Evolutionary conservation across 2,797 vertebrate genomes (phyloP).

Genomic region (Gadopsis bispinosus): DNA sequence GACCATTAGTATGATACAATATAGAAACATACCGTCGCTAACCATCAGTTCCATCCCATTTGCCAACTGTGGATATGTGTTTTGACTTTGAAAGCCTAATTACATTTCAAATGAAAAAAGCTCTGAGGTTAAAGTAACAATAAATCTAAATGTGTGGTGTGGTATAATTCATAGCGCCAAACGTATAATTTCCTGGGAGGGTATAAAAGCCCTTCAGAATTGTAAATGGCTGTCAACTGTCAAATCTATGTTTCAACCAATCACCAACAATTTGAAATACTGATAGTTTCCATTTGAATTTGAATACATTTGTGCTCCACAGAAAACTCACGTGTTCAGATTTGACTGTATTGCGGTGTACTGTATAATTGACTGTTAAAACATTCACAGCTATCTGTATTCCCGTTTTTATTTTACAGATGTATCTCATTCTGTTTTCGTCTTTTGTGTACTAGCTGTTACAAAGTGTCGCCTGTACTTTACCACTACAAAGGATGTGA

Average conservation of each 20-base stretch:
- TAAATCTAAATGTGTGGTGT: conserved; percentile 21
- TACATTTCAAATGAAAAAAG: conserved; percentile 60
- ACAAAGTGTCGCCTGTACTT: conserved; percentile 22
- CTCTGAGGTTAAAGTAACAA: conserved; percentile 57
- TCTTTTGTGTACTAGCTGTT: conserved; percentile 11
- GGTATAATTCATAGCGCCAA: conserved; percentile 63
- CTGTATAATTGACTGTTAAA: not conserved
- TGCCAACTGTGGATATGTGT: conserved; percentile 3
- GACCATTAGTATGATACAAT: not conserved
- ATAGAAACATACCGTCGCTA: not conserved
- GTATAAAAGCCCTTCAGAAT: conserved; percentile 56
- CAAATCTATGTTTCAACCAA: conserved; percentile 60
- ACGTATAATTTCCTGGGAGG: conserved; percentile 53
- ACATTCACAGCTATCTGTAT: not conserved
- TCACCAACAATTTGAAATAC: conserved; percentile 27
- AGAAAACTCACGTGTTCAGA: conserved; percentile 11
- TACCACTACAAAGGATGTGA: conserved; percentile 25
- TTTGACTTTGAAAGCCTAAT: conserved; percentile 60
- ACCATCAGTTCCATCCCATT: no score
- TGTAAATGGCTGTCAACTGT: conserved; percentile 47
- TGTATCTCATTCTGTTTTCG: conserved; percentile 7
- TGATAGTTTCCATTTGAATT: conserved; percentile 50
- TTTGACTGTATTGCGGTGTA: no score
- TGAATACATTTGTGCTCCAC: conserved; percentile 34
- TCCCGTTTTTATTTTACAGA: not conserved